These are phyloP conservation scores for Microtus montanus DNA, from an alignment of 2,113 vertebrate species.

Conservation along the genomic window DNA sequence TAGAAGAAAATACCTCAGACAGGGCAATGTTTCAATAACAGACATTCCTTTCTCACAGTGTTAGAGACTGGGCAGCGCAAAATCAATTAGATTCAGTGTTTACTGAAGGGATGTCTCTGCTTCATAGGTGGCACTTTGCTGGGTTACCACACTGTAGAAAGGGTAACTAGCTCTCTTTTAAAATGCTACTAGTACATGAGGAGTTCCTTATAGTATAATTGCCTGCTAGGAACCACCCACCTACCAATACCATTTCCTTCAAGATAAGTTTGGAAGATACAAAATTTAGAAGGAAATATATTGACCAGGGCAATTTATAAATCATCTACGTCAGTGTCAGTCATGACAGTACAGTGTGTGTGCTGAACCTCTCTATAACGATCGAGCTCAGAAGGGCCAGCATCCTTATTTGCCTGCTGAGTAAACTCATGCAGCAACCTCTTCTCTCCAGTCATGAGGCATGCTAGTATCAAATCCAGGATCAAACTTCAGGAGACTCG, in stretches of 20 bases:
- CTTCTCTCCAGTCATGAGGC: background rate
- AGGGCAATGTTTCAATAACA: background rate
- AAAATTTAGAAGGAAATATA: background rate
- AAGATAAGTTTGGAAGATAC: background rate
- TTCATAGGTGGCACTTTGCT: background rate
- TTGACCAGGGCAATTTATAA: background rate
- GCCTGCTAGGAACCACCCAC: background rate
- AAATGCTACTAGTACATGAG: background rate
- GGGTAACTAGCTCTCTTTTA: background rate
- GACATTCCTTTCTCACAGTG: background rate
- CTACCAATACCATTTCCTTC: background rate
- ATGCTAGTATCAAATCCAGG: background rate
- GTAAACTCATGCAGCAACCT: background rate
- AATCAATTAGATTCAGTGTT: background rate
- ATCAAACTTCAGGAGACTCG: background rate
- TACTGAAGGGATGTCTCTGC: background rate
- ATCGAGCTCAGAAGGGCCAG: background rate
- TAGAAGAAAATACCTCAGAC: background rate
- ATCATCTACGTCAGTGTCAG: background rate
- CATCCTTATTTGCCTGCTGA: background rate
- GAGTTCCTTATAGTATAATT: background rate
- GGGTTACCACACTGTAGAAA: background rate
- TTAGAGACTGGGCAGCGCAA: no score
- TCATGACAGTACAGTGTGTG: background rate
- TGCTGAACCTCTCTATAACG: background rate